Percentiles rank a stretch among this genome's conserved stretches.
Evolutionary conservation across 2,113 vertebrate species (phyloP).

Genomic region (Phrynosoma blainvillii): DNA sequence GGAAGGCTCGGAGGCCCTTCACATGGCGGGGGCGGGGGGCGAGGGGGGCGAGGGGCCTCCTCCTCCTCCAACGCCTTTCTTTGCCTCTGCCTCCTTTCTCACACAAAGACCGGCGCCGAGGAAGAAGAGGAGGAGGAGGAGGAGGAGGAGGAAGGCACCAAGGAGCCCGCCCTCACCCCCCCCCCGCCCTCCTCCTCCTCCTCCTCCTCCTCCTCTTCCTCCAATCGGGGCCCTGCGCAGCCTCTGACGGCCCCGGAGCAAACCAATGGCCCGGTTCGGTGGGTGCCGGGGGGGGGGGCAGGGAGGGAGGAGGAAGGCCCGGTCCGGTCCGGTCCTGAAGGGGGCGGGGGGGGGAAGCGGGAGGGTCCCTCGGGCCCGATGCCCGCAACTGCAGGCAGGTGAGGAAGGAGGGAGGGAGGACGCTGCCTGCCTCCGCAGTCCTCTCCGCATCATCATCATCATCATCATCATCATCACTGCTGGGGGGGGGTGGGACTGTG

Average conservation of each 20-base stretch:
- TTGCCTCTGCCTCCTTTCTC: neutral
- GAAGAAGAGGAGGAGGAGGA: neutral
- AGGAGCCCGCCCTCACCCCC: conserved; percentile 18
- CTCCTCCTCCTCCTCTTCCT: neutral
- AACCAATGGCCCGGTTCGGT: neutral
- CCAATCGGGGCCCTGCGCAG: conserved; percentile 42
- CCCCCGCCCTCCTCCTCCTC: neutral
- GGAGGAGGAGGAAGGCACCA: conserved; percentile 38
- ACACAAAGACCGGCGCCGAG: conserved; percentile 6
- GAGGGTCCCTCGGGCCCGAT: neutral
- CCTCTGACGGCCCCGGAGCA: conserved; percentile 17
- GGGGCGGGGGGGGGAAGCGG: too few relatives aligned
- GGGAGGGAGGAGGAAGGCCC: neutral
- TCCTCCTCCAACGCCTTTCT: too few relatives aligned
- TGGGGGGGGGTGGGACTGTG: too few relatives aligned
- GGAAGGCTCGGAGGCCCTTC: conserved; percentile 43
- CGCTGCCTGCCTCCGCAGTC: too few relatives aligned
- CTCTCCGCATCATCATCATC: too few relatives aligned
- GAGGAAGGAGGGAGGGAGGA: too few relatives aligned
- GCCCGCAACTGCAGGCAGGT: too few relatives aligned
- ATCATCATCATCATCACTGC: too few relatives aligned
- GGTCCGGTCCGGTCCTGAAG: too few relatives aligned
- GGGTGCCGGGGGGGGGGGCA: neutral
- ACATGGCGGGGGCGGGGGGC: too few relatives aligned
- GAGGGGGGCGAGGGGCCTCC: too few relatives aligned